phyloP scores from a whole-genome alignment of 1,140 invertebrate genomes.

The Ceratina australensis region DNA sequence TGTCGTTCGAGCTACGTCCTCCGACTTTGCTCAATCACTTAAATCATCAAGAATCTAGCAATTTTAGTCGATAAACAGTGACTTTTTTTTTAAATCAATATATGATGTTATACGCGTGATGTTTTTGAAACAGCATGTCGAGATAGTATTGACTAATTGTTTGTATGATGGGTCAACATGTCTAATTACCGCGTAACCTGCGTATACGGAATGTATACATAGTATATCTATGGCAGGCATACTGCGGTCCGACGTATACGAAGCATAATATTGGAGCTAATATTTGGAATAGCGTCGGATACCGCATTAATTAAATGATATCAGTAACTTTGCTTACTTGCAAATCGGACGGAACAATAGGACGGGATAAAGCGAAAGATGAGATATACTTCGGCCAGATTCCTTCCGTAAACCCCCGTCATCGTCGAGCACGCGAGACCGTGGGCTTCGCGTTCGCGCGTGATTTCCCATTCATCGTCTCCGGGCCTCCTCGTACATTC shows the following conservation, averaged over 20 bases:
- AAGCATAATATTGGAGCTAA: neutral
- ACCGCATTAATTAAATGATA: neutral
- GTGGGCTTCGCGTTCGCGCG: neutral
- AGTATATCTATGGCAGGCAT: neutral
- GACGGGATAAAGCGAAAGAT: too few relatives aligned
- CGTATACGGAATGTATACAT: neutral
- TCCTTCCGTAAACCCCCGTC: neutral
- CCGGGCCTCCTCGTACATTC: neutral
- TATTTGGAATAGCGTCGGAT: neutral
- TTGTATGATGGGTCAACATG: neutral
- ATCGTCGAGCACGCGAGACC: neutral
- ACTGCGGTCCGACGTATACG: neutral
- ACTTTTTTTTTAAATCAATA: too few relatives aligned
- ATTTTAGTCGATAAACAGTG: too few relatives aligned
- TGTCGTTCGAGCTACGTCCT: neutral
- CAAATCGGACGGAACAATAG: too few relatives aligned
- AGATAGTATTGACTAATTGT: neutral
- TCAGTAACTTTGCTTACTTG: too few relatives aligned
- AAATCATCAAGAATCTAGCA: too few relatives aligned
- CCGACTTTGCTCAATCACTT: too few relatives aligned
- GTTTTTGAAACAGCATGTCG: too few relatives aligned
- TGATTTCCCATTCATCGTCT: conserved; percentile 26
- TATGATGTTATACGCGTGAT: too few relatives aligned
- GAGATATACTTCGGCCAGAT: neutral
- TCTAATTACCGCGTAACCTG: neutral